Base-by-base conservation (phyloP, 1,140 invertebrate genomes). In the Aricia agestis region DNA sequence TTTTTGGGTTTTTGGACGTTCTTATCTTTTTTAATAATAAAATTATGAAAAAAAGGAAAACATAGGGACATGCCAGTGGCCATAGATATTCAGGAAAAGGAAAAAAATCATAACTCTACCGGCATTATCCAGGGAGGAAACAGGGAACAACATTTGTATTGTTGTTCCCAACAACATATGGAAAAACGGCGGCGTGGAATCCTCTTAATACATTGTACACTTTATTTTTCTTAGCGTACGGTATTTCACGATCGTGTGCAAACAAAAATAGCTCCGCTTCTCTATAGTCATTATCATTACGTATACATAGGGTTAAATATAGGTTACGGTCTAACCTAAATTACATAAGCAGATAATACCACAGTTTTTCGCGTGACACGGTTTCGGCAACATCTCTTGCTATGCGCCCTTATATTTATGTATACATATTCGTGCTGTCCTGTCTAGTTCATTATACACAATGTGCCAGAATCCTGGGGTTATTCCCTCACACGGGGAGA, bases 401-500 rank as follows among this genome's bases (percentile, higher is more conserved):
- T 5, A 52, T 52, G 45, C 2, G 10, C 45, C 45, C 45, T 52
- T 2, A 25, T 25, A 9, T 52, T 11, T 52, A 52, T 10, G 9
- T 52, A 15, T 52, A 52, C 4, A 52, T 52, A 52, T 52, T 52
- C 0, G 11, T 52, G 45, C 4, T 52, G 45, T 52, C 13, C 13
- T 13, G 3, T 52, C 1, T 52, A 52, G 45, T 52, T 52, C 1
- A 52, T 13, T 11, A 52, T 52, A 9, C 11, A 52, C 45, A 52
- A 52, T 52, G 45, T 52, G 80, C 80, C 9, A 82, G 82, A 18
- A 94, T 96, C 71, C 84, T 96, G 0, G 94, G 91, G 0, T 76
- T 95, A 0, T 94, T 95, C 74, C 92, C 93, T 0, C 93, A 95
- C 81, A 92, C 92, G 0, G 94, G 95, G 1, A 94, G 93, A 74